A percentile compares a stretch with the other conserved stretches of the same genome.
Conservation (phyloP, 2,113 vertebrate species). For the Aleadryas rufinucha region DNA sequence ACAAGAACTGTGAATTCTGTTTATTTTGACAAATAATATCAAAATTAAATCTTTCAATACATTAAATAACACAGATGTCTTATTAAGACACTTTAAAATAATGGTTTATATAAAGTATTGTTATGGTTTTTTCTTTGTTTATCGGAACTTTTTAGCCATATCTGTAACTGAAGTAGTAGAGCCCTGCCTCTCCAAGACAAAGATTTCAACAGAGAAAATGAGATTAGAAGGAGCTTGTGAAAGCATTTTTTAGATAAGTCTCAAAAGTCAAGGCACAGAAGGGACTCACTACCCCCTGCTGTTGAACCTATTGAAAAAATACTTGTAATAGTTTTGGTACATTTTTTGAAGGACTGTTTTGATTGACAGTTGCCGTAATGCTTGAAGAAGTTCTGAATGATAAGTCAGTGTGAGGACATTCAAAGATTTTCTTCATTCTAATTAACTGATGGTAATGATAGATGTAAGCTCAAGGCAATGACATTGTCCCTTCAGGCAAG, state of each 20-base stretch:
- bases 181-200: background rate
- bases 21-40: background rate
- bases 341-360: background rate
- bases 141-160: background rate
- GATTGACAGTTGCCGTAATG: conserved; percentile 20
- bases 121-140: background rate
- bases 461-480: conserved; percentile 47
- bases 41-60: background rate
- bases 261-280: conserved; percentile 21
- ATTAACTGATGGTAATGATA: conserved; percentile 65
- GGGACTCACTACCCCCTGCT: background rate
- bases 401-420: conserved; percentile 26
- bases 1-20: background rate
- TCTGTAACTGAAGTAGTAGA: background rate
- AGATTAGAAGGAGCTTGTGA: background rate
- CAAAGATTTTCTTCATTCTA: conserved; percentile 47
- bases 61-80: background rate
- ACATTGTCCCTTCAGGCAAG: conserved; percentile 66
- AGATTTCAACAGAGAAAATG: background rate
- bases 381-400: conserved; percentile 53
- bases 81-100: background rate
- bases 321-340: background rate
- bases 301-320: background rate
- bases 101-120: background rate
- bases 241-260: conserved; percentile 6